Percentiles rank a stretch among this genome's conserved stretches.
Evolutionary conservation across 1,140 invertebrate species (phyloP).

Genomic region (Sycophaga agraensis): DNA sequence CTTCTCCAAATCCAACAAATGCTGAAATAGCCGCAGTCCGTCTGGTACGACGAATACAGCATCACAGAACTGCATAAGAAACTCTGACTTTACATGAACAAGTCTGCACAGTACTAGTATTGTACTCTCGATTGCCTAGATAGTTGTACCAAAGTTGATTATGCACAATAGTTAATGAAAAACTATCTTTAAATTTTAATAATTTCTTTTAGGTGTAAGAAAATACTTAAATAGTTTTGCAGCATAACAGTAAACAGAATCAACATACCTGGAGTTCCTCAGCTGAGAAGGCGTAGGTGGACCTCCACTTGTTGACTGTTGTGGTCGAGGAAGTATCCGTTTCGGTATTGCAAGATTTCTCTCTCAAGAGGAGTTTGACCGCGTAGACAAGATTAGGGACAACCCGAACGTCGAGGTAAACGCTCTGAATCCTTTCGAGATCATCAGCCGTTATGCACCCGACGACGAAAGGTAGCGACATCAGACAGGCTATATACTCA

Average conservation of each 20-base stretch:
- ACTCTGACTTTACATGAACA: slow-evolving; percentile 68
- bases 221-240: too few species aligned
- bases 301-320: neutral
- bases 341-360: slow-evolving; percentile 23
- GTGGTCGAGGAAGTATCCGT: slow-evolving; percentile 17
- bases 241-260: too few species aligned
- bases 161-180: too few species aligned
- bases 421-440: slow-evolving; percentile 63
- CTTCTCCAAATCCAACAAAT: slow-evolving; percentile 61
- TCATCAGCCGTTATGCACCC: slow-evolving; percentile 51
- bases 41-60: slow-evolving; percentile 67
- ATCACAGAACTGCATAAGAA: slow-evolving; percentile 77
- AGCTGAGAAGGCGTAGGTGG: neutral
- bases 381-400: slow-evolving; percentile 77
- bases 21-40: slow-evolving; percentile 49
- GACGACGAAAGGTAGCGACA: slow-evolving; percentile 71
- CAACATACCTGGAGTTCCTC: slow-evolving; percentile 15
- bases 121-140: slow-evolving; percentile 67
- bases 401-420: slow-evolving; percentile 74
- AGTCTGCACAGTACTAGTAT: slow-evolving; percentile 72
- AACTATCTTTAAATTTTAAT: too few species aligned
- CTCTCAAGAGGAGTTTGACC: slow-evolving; percentile 63
- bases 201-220: too few species aligned
- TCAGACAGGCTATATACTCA: slow-evolving; percentile 68
- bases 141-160: too few species aligned